Evolutionary conservation across 1,140 invertebrate genomes (phyloP), one percentile per base, ranked within the genome.

Genomic region (Macrocentrus cingulum): DNA sequence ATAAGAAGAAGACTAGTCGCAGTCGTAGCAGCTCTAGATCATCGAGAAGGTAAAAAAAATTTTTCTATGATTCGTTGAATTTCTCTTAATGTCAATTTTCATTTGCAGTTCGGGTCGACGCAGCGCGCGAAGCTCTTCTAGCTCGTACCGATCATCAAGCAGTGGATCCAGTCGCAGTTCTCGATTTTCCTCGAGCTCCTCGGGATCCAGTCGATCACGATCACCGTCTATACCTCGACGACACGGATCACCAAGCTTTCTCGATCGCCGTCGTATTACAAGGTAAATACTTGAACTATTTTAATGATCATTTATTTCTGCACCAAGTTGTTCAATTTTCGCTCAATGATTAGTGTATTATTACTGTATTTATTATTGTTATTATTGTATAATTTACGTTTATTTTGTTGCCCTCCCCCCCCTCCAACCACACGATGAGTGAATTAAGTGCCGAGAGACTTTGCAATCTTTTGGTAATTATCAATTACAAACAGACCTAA

Each of bases 221-320:
- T 93, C 91, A 39, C 88, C 88, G 7, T 95, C 92, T 19, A 95
- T 95, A 77, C 91, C 92, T 19, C 81, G 92, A 42, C 84, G 93
- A 61, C 85, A 89, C 63, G 92, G 93, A 22, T 95, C 92, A 39
- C 94, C 94, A 1, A 94, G 91, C 72, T 95, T 95, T 77, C 80
- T 95, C 29, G 92, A 95, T 70, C 84, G 91, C 68, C 83, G 94
- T 48, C 83, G 93, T 60, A 95, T 96, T 63, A 95, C 94, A 46
- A 95, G 92, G 92, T 96, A 84, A 81, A 61, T 32, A 29, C 22
- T 19, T 59, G n/a, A n/a, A n/a, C n/a, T n/a, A n/a, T 53, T 45
- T 16, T 29, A 20, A 52, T 15, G 11, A 22, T 44, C 22, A 11
- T 25, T 42, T 39, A 15, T 11, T 22, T 51, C 13, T 59, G 34